Evolutionary conservation across 1,140 invertebrate species (phyloP).

Genomic region (Pseudomyrmex sp.): DNA sequence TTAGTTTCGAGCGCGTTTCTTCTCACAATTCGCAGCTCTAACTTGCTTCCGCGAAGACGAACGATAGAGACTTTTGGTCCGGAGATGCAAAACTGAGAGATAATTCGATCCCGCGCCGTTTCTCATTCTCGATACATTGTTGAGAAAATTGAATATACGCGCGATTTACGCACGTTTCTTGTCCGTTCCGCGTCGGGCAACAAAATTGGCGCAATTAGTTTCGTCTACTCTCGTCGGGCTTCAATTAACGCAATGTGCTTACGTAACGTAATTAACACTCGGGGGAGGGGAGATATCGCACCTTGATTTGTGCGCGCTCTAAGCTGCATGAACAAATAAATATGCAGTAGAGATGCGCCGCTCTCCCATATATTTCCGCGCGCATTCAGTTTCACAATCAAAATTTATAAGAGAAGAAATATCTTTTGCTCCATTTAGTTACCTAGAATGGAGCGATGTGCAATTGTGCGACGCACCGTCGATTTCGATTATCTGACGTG

Average conservation of each 20-base stretch:
- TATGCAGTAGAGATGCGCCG: neutral
- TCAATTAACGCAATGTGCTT: conserved; percentile 8
- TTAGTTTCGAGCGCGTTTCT: neutral
- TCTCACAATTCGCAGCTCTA: neutral
- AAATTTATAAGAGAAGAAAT: conserved; percentile 27
- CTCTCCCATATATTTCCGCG: neutral
- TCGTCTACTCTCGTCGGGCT: neutral
- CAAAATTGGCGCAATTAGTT: conserved; percentile 38
- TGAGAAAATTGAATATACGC: neutral
- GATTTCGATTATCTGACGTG: conserved; percentile 42
- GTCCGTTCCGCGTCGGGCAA: neutral
- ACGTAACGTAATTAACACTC: conserved; percentile 1
- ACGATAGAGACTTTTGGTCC: neutral
- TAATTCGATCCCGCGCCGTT: conserved; percentile 19
- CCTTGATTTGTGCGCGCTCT: neutral
- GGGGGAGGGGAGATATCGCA: neutral
- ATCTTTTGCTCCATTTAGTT: neutral
- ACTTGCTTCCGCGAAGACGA: conserved; percentile 22
- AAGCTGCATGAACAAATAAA: neutral
- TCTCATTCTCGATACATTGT: conserved; percentile 1
- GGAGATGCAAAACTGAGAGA: conserved; percentile 17
- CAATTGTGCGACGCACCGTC: neutral
- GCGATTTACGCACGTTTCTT: neutral
- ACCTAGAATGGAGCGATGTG: too few relatives aligned
- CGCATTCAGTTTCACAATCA: neutral